A percentile compares a stretch with the other conserved stretches of the same genome.
Evolutionary conservation across 30 jellyfish, hydroid and myxozoan species (phyloP).

Genomic region (Cassiopea xamachana): DNA sequence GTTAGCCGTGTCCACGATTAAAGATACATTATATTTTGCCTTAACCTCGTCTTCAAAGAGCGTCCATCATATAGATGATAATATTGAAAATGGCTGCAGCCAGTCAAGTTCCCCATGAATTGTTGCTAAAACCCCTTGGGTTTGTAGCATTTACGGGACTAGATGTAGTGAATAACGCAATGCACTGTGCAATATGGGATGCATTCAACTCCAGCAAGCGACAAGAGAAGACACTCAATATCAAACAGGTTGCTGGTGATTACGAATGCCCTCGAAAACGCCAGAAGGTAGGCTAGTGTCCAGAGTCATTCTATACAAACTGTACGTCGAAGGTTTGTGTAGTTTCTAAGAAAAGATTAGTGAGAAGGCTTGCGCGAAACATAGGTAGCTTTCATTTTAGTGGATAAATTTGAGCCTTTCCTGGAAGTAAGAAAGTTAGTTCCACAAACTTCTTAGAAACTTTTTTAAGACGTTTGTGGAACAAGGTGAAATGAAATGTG

Average conservation of each 20-base stretch:
- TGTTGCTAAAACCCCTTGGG: constrained; percentile 86
- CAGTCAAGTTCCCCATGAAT: constrained; percentile 81
- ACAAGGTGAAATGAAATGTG: no score
- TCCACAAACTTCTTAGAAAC: no score
- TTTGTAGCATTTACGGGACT: constrained; percentile 92
- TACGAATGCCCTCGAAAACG: constrained; percentile 87
- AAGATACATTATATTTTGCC: not conserved
- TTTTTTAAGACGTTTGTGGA: no score
- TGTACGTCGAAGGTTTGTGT: no score
- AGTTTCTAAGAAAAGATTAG: no score
- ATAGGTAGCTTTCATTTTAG: no score
- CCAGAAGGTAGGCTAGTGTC: constrained; percentile 61
- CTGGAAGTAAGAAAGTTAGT: no score
- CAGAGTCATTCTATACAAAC: no score
- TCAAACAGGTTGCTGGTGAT: constrained; percentile 87
- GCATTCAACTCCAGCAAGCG: constrained; percentile 88
- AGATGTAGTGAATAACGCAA: constrained; percentile 85
- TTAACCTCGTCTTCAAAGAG: constrained; percentile 9
- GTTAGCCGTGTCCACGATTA: not conserved
- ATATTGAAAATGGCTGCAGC: constrained; percentile 59
- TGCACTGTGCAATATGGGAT: constrained; percentile 97
- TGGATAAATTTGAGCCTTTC: no score
- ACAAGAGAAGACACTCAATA: constrained; percentile 85
- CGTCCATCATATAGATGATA: not conserved
- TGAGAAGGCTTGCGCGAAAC: no score